Evolutionary conservation across 1,140 invertebrate genomes (phyloP).

Genomic region (Microplitis mediator): DNA sequence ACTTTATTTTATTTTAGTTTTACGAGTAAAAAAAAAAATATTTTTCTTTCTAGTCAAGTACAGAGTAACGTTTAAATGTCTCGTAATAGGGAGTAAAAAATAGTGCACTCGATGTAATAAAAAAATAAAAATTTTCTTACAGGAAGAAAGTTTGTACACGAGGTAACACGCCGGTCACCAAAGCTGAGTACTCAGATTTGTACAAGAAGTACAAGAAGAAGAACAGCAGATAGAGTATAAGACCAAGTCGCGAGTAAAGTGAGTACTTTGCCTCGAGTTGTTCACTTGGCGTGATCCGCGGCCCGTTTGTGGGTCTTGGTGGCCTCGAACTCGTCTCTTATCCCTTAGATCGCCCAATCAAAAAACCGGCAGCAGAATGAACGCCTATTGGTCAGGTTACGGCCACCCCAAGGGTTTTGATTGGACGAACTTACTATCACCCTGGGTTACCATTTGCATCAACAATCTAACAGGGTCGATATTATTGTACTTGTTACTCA

Average conservation of each 20-base stretch:
- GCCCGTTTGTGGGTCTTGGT: constrained; percentile 50
- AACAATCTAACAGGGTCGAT: constrained; percentile 60
- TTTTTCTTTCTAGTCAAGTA: too few species aligned
- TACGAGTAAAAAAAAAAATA: too few species aligned
- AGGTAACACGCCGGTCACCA: too few species aligned
- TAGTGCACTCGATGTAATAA: too few species aligned
- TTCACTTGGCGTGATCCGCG: constrained; percentile 48
- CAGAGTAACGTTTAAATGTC: too few species aligned
- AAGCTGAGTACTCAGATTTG: too few species aligned
- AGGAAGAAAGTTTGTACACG: too few species aligned
- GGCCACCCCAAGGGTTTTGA: constrained; percentile 56
- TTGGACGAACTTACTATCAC: constrained; percentile 55
- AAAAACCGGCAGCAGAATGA: constrained; percentile 52
- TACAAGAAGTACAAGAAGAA: not conserved
- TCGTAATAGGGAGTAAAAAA: too few species aligned
- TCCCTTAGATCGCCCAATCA: constrained; percentile 59
- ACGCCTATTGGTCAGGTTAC: constrained; percentile 50
- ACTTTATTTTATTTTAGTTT: too few species aligned
- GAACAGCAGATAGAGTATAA: not conserved
- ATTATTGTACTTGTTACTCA: constrained; percentile 39
- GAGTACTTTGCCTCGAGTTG: constrained; percentile 30
- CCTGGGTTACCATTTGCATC: constrained; percentile 60
- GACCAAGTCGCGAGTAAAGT: not conserved
- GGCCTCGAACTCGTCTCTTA: constrained; percentile 60
- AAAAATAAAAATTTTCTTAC: too few species aligned